These are phyloP conservation scores for Pachymerium ferrugineum DNA, from an alignment of 2,888 invertebrate species.

Conservation along the genomic window DNA sequence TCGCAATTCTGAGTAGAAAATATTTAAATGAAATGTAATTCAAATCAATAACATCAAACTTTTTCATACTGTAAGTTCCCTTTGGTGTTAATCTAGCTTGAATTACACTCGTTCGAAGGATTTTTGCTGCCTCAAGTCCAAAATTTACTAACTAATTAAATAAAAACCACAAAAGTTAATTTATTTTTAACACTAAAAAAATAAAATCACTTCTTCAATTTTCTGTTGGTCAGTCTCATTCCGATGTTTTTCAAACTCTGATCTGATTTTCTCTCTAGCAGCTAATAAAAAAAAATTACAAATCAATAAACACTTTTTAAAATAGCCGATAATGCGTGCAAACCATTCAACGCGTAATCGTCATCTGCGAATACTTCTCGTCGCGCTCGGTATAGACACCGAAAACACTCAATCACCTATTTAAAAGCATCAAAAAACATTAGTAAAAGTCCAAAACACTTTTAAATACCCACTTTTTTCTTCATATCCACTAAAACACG, in stretches of 20 bases:
- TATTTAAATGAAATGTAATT: no score
- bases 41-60: no score
- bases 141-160: neutral
- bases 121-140: neutral
- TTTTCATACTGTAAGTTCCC: conserved; percentile 1
- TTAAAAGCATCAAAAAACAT: no score
- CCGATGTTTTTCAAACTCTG: conserved; percentile 3
- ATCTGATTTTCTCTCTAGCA: neutral
- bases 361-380: neutral
- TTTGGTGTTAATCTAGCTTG: neutral
- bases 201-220: conserved; percentile 2
- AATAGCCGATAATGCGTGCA: neutral
- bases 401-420: neutral
- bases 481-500: no score
- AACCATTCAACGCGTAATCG: neutral
- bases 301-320: neutral
- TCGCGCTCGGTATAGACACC: neutral
- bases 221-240: neutral
- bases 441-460: no score
- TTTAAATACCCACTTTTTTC: no score
- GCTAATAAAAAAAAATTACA: neutral
- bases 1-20: no score
- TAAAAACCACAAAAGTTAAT: neutral
- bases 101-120: neutral
- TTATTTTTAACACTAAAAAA: neutral